Evolutionary conservation across 2,888 invertebrate genomes (phyloP), one percentile per base, ranked within the genome.

Genomic region (Miltochrista miniata): DNA sequence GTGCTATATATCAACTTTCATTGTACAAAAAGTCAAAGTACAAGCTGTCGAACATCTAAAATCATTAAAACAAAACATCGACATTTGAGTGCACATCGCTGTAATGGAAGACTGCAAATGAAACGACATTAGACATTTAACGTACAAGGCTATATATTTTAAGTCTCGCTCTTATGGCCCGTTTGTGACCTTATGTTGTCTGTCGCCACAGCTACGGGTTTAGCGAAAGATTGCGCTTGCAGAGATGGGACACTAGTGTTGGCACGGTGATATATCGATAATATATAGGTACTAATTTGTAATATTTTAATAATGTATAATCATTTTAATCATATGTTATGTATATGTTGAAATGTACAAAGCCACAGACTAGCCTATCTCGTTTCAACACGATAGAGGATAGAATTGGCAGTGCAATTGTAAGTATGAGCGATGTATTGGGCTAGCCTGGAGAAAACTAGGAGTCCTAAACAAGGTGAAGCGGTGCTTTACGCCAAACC

Each of bases 141-240:
- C 72, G 80, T 83, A 83, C 87, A 86, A 84, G 81, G 82, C 86
- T 86, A 87, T 87, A 88, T 85, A 86, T 87, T 85, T 83, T 77
- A 82, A 85, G 82, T 76, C 72, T 69, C 73, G 79, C 75, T 78
- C 82, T 83, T 82, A 83, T 79, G 81, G 84, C 73, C 85, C 79
- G 81, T 80, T 83, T 85, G 81, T 88, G 90, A 90, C 88, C 90
- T 85, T 87, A 84, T 85, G 86, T 85, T 83, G 84, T 84, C 86
- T 85, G 85, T 87, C 87, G 83, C 84, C 83, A 77, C 74, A 78
- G 80, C 84, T 76, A 81, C 81, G 81, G 79, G 81, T 78, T 85
- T 78, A 79, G 80, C 82, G 81, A 81, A 76, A 83, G 85, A 84
- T 85, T 84, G 84, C 83, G 79, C 80, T 70, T 70, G 76, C 65